Evolutionary conservation across 23 tunicate species (phyloP).

Genomic region (Trididemnum clinides): DNA sequence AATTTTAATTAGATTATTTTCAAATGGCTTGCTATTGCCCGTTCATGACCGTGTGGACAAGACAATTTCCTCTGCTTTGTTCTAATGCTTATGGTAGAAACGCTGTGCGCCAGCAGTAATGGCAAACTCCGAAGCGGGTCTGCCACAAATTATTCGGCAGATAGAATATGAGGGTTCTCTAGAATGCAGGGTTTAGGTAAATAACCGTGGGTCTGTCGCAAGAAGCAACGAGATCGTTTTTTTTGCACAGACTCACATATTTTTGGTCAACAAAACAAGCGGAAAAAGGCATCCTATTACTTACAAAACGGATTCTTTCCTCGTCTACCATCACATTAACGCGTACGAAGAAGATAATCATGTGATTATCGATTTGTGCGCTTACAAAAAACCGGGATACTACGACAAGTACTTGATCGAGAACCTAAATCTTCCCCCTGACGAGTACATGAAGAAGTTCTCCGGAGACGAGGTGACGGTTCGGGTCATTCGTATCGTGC

Average conservation of each 20-base stretch:
- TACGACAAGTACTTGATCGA: slow-evolving; percentile 69
- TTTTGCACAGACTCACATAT: slow-evolving; percentile 47
- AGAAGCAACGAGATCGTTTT: neutral
- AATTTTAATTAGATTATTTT: no score
- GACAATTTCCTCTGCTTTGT: no score
- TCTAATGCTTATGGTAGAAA: no score
- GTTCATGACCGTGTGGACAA: no score
- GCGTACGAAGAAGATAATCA: slow-evolving; percentile 86
- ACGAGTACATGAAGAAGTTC: slow-evolving; percentile 46
- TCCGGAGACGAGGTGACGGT: slow-evolving; percentile 38
- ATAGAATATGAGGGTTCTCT: no score
- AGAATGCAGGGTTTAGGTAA: no score
- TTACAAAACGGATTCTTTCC: slow-evolving; percentile 60
- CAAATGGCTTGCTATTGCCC: no score
- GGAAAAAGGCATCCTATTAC: slow-evolving; percentile 50
- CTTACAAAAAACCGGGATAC: slow-evolving; percentile 55
- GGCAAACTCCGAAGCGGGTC: no score
- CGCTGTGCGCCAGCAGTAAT: no score
- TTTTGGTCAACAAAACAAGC: slow-evolving; percentile 59
- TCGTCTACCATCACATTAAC: slow-evolving; percentile 78
- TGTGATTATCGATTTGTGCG: slow-evolving; percentile 70
- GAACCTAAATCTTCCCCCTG: slow-evolving; percentile 47
- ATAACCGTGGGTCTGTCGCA: no score
- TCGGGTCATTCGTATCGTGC: slow-evolving; percentile 46
- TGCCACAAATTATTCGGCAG: no score